phyloP scores from a whole-genome alignment of 2,113 vertebrate species.

The Hystrix brachyura region DNA sequence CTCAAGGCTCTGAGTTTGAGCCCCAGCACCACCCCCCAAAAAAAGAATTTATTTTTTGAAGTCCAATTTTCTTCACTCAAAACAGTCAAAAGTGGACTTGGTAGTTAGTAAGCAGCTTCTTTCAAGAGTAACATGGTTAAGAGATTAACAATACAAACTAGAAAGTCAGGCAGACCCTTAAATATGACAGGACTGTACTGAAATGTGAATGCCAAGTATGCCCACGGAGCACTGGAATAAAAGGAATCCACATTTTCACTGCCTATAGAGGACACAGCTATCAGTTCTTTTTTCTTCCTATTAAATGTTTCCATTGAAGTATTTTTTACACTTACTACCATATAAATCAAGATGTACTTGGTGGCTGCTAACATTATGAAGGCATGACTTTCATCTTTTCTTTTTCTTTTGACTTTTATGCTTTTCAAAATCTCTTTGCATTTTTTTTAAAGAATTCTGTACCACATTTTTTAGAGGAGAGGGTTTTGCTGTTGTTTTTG shows the following conservation, averaged over 20 bases:
- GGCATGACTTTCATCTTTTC: not conserved
- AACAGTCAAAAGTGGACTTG: slow-evolving; percentile 18
- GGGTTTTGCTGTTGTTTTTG: not conserved
- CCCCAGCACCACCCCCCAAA: too few relatives aligned
- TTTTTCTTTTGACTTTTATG: not conserved
- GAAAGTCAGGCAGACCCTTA: not conserved
- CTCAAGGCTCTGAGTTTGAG: too few relatives aligned
- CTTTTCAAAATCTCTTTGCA: slow-evolving; percentile 63
- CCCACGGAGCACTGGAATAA: not conserved
- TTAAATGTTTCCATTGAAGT: not conserved
- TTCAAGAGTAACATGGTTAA: not conserved
- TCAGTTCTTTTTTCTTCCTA: not conserved
- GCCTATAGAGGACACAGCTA: not conserved
- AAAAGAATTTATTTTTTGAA: slow-evolving; percentile 46
- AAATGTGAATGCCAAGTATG: not conserved
- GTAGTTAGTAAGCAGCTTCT: slow-evolving; percentile 13
- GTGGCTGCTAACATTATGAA: slow-evolving; percentile 51
- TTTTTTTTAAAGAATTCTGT: slow-evolving; percentile 49
- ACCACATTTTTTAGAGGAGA: not conserved
- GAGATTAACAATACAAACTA: not conserved
- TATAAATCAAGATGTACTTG: slow-evolving; percentile 40
- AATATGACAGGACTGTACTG: not conserved
- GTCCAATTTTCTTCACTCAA: slow-evolving; percentile 48
- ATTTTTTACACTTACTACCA: not conserved
- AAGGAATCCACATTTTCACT: not conserved